Base-by-base conservation (phyloP, 2,888 invertebrate genomes). In the Eutolmus rufibarbis region DNA sequence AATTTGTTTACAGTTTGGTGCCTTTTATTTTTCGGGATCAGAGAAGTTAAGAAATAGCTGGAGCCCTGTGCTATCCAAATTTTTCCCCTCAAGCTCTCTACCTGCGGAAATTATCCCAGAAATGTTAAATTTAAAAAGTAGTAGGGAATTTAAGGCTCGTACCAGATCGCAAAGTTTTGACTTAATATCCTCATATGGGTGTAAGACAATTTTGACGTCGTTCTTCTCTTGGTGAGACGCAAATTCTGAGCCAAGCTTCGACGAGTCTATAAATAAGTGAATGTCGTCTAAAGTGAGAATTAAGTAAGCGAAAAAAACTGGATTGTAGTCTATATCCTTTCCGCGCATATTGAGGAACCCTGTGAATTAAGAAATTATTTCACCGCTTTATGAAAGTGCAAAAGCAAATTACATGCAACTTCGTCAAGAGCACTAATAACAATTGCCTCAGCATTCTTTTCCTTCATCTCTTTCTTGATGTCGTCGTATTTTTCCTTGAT, bases 331-430 rank as follows among this genome's bases (percentile, higher is more conserved):
- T 88, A 99, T 98, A 91, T 99, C 99, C 0, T 96, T 95, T 0
- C 99, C 99, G 85, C 99, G 95, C 57, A 98, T 93, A 92, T 99
- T 99, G 56, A 99, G 93, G 4, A 98, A 94, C 95, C 97, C 96
- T 96, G 91, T 86, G 5, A 76, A 34, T 90, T 87, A 57, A 74
- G 88, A 78, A 37, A 23, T 78, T 43, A 43, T 28, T 51, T 51
- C 7, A 56, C 43, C 31, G 40, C 8, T 23, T 28, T 8, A 23
- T 66, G 8, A 28, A 66, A 28, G 14, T 19, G 8, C 9, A 5
- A 19, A 43, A 19, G 12, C 74, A 84, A 93, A 95, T 93, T 91
- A 95, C 97, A 98, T 0, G 98, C 98, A 82, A 98, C 95, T 91
- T 98, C 98, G 91, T 98, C 98, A 31, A 98, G 93, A 0, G 97